Evolutionary conservation across 2,113 vertebrate species (phyloP).

Genomic region (Stomatorhinus ivindoensis): DNA sequence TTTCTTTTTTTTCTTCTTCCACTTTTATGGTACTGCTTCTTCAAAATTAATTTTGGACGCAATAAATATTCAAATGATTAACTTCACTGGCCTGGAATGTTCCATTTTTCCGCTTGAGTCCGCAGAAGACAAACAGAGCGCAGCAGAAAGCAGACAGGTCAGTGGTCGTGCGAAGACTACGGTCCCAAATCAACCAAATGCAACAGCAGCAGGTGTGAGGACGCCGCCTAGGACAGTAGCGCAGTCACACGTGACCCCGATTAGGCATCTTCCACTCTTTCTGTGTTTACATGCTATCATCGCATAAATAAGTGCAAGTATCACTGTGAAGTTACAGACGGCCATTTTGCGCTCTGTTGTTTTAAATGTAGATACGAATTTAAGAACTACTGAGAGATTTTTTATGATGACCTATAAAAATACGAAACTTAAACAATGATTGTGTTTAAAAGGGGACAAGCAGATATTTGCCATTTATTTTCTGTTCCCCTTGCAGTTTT

Average conservation of each 20-base stretch:
- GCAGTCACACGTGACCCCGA: slow-evolving; percentile 42
- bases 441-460: not conserved
- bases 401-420: not conserved
- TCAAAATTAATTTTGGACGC: not conserved
- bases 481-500: slow-evolving; percentile 7
- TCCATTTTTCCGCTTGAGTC: not conserved
- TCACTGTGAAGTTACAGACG: not conserved
- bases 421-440: not conserved
- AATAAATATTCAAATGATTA: not conserved
- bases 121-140: not conserved
- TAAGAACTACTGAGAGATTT: not conserved
- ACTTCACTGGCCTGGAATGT: not conserved
- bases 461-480: slow-evolving; percentile 14
- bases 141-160: not conserved
- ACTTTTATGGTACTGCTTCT: not conserved
- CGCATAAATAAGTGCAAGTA: not conserved
- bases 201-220: slow-evolving; percentile 39
- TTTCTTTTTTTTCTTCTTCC: not conserved
- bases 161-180: not conserved
- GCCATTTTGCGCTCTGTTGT: not conserved
- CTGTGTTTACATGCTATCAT: not conserved
- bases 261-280: slow-evolving; percentile 37
- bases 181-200: not conserved
- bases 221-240: slow-evolving; percentile 26
- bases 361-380: not conserved